Evolutionary conservation across 2,113 vertebrate genomes (phyloP).

Genomic region (Brachirus orientalis): DNA sequence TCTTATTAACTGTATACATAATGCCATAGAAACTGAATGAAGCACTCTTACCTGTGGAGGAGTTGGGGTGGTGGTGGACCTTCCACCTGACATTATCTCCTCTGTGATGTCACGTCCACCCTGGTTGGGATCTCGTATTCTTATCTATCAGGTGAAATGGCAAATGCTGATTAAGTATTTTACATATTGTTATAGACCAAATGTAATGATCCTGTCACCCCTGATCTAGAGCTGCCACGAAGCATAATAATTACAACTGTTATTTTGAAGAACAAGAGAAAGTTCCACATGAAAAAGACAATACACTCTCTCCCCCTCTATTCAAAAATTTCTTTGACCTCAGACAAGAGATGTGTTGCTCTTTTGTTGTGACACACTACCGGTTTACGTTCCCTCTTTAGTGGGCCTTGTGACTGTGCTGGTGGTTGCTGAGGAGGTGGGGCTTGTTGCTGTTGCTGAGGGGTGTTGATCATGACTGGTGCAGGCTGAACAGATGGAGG

Average conservation of each 20-base stretch:
- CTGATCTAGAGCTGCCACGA: constrained; percentile 29
- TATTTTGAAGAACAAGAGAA: constrained; percentile 65
- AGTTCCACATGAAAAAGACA: constrained; percentile 65
- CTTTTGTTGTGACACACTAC: constrained; percentile 80
- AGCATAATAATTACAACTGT: constrained; percentile 49
- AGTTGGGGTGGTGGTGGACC: constrained; percentile 92
- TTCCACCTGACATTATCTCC: constrained; percentile 96
- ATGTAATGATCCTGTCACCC: constrained; percentile 10
- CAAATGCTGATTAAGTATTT: not conserved
- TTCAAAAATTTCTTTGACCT: constrained; percentile 53
- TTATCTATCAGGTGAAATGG: constrained; percentile 82
- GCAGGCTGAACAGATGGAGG: constrained; percentile 86
- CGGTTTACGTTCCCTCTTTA: constrained; percentile 93
- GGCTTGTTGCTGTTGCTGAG: constrained; percentile 81
- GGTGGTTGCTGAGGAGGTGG: constrained; percentile 78
- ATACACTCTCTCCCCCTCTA: constrained; percentile 43
- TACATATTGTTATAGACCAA: constrained; percentile 13
- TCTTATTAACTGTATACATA: not conserved
- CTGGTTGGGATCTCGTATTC: constrained; percentile 98
- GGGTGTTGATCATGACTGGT: constrained; percentile 89
- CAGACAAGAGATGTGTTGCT: constrained; percentile 45
- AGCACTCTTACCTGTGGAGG: constrained; percentile 89
- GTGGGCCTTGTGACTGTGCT: constrained; percentile 81
- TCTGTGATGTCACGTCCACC: constrained; percentile 97
- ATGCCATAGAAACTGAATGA: not conserved